phyloP scores from a whole-genome alignment of 2,888 invertebrate genomes.

The Thymelicus acteon region DNA sequence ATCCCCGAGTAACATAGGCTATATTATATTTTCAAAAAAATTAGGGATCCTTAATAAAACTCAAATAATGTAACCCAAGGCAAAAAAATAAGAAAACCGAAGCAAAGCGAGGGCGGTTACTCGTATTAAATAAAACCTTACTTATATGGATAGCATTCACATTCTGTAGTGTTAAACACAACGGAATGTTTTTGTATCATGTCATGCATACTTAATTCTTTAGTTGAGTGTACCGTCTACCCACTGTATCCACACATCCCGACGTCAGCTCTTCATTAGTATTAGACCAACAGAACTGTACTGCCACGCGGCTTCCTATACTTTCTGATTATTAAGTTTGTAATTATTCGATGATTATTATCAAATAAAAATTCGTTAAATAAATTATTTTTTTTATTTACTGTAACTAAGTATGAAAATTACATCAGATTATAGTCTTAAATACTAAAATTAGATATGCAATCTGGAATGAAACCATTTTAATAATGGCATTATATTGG shows the following conservation, averaged over 20 bases:
- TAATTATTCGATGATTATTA: constrained; percentile 55
- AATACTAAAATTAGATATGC: neutral
- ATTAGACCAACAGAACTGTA: constrained; percentile 31
- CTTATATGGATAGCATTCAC: no score
- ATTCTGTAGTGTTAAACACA: no score
- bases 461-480: neutral
- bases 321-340: constrained; percentile 51
- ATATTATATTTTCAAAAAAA: no score
- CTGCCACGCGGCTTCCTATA: constrained; percentile 54
- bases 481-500: no score
- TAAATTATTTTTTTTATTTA: constrained; percentile 44
- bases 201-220: no score
- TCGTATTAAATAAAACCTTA: no score
- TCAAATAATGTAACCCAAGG: no score
- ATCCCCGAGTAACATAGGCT: no score
- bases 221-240: neutral
- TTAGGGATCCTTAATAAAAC: no score
- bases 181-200: no score
- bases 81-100: no score
- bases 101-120: no score
- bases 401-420: constrained; percentile 1
- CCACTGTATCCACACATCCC: constrained; percentile 7
- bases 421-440: neutral
- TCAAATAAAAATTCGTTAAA: constrained; percentile 62
- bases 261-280: constrained; percentile 16